Conservation (phyloP, 1,140 invertebrate genomes). For the Aethina tumida region DNA sequence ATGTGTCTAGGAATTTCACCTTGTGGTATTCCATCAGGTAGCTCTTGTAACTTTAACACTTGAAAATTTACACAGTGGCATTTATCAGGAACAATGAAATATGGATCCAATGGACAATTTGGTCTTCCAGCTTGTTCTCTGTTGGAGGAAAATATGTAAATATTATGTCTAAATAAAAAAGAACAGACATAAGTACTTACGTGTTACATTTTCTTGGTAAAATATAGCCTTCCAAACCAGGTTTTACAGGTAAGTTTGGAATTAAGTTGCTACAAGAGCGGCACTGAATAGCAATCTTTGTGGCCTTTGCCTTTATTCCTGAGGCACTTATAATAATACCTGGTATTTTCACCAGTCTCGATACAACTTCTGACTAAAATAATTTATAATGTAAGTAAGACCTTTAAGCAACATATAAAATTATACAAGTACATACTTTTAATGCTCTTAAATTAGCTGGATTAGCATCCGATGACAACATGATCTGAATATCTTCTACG, state of each 20-base stretch:
- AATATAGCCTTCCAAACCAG: constrained; percentile 94
- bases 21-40: constrained; percentile 93
- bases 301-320: constrained; percentile 90
- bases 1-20: constrained; percentile 98
- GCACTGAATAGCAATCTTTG: constrained; percentile 91
- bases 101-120: constrained; percentile 96
- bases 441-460: constrained; percentile 72
- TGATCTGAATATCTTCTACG: constrained; percentile 90
- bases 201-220: constrained; percentile 90
- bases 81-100: constrained; percentile 95
- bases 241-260: constrained; percentile 82
- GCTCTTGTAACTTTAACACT: constrained; percentile 88
- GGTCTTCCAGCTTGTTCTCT: constrained; percentile 81
- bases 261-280: constrained; percentile 84
- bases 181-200: constrained; percentile 44
- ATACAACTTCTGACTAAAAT: constrained; percentile 85
- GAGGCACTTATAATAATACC: constrained; percentile 94
- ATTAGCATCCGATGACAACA: constrained; percentile 77
- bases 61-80: constrained; percentile 94
- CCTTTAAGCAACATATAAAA: constrained; percentile 1
- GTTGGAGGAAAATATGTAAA: constrained; percentile 23
- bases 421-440: constrained; percentile 51
- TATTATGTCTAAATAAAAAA: not conserved
- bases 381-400: constrained; percentile 17
- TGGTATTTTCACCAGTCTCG: constrained; percentile 86